phyloP scores from a whole-genome alignment of 2,113 vertebrate species.

The Lophura nycthemera region DNA sequence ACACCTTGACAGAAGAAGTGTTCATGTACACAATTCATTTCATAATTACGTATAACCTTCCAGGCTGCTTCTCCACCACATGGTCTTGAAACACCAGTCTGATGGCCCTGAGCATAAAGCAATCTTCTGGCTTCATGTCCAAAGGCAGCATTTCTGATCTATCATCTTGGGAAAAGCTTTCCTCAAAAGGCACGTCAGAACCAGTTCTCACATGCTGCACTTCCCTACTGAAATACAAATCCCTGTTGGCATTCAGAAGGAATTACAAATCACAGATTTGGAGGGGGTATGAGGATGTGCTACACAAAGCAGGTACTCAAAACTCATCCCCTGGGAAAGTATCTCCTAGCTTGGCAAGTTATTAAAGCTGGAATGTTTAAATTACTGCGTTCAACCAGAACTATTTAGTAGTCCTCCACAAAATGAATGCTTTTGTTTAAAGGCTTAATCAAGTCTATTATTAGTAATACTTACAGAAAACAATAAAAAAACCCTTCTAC shows the following conservation, averaged over 20 bases:
- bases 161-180: background rate
- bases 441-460: slow-evolving; percentile 1
- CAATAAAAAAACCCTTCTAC: background rate
- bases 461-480: background rate
- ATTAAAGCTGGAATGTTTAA: slow-evolving; percentile 3
- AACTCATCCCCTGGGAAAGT: background rate
- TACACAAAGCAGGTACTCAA: background rate
- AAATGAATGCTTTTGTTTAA: slow-evolving; percentile 25
- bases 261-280: background rate
- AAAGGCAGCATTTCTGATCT: background rate
- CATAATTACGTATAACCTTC: background rate
- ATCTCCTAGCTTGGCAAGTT: background rate
- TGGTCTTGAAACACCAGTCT: background rate
- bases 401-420: background rate
- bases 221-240: background rate
- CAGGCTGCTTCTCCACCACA: background rate
- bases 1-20: background rate
- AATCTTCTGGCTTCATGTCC: background rate
- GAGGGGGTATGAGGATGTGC: background rate
- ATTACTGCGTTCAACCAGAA: slow-evolving; percentile 3
- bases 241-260: background rate
- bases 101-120: background rate
- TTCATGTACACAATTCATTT: background rate
- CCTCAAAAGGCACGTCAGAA: background rate
- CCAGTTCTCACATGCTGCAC: background rate